Conservation (phyloP, 1,140 invertebrate genomes). For the Zaprionus tsacasi region DNA sequence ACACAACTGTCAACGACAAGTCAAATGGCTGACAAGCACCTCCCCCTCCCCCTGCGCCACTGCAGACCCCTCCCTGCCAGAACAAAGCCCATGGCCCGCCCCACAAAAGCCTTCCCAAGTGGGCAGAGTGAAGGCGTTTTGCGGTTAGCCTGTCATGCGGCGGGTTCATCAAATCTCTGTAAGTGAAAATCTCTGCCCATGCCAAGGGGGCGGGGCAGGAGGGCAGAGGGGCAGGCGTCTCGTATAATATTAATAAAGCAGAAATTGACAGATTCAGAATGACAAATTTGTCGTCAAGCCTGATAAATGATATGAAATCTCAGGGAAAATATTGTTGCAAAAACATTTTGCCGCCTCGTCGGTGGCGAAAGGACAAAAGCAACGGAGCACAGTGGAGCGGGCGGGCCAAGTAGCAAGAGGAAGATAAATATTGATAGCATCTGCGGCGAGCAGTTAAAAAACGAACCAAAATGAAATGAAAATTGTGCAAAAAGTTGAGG, state of each 20-base stretch:
- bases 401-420: constrained; percentile 10
- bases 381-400: constrained; percentile 2
- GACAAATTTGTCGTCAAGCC: constrained; percentile 81
- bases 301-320: constrained; percentile 82
- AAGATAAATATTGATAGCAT: constrained; percentile 80
- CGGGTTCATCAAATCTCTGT: constrained; percentile 74
- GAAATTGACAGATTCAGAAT: constrained; percentile 83
- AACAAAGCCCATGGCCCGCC: too few relatives aligned
- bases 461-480: constrained; percentile 62
- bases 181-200: constrained; percentile 63
- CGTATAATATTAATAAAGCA: constrained; percentile 82
- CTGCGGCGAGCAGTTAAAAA: constrained; percentile 74
- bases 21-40: constrained; percentile 58
- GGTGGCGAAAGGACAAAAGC: constrained; percentile 43
- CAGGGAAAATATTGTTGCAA: constrained; percentile 73
- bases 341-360: constrained; percentile 34
- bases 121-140: constrained; percentile 35
- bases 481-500: constrained; percentile 34
- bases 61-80: too few relatives aligned
- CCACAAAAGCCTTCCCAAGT: not conserved
- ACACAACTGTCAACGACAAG: constrained; percentile 67
- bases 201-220: not conserved
- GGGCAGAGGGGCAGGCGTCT: constrained; percentile 23
- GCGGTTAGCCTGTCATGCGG: constrained; percentile 53
- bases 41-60: constrained; percentile 38